Base-by-base conservation (phyloP, 2,113 vertebrate genomes). In the zebrafish (Danio rerio) region DNA sequence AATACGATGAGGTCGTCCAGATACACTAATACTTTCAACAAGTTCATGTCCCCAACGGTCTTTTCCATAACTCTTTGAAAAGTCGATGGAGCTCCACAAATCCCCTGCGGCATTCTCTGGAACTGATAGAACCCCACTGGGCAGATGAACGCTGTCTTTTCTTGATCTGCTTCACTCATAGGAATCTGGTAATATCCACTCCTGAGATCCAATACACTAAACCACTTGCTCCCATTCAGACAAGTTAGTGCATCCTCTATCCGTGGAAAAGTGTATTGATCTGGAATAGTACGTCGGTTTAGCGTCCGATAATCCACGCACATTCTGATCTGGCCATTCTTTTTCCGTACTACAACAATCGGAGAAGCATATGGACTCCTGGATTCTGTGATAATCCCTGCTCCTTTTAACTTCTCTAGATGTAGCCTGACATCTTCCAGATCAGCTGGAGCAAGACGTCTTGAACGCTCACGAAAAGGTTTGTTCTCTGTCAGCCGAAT, bases 291-390 rank as follows among this genome's bases (percentile, higher is more conserved):
- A 1, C 13, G 61, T 6, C 21, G 4, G 21, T 83, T 83, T 13
- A 83, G 16, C 0, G 45, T 79, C 0, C 66, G 47, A 9, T 83
- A 80, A 10, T 53, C 82, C 5, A 83, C 56, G n/a, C 66, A 84
- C 78, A 84, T 84, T 5, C 53, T 9, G 5, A 81, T 10, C 52
- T 52, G 55, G 0, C 71, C 78, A 31, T 73, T 80, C 15, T 84
- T 84, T 20, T 84, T 84, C 8, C 69, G n/a, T 3, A 71, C 83
- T 45, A 84, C 31, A 2, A 84, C 72, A 2, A 84, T 76, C 1
- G 71, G 78, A 4, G 70, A 84, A 2, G 61, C 70, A 9, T 84
- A 81, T 4, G 42, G 78, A 12, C 83, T 84, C 7, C 78, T 47
- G 6, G 78, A 81, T 11, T 81, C 78, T 3, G 31, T 61, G 8